Evolutionary conservation across 2,888 invertebrate genomes (phyloP).

Genomic region (Malacosoma neustria): DNA sequence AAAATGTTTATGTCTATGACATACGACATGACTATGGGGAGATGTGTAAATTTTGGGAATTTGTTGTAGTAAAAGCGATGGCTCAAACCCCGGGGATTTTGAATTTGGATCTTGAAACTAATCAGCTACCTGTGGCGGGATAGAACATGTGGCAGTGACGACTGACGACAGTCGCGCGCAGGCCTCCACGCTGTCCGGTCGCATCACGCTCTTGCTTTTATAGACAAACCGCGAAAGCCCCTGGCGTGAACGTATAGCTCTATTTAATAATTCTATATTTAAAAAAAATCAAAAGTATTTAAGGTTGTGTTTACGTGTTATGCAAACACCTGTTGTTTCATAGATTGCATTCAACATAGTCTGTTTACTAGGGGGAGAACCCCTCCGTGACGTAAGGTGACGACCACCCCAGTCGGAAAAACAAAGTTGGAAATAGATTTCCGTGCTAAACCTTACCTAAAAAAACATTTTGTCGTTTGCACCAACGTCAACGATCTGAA

Average conservation of each 20-base stretch:
- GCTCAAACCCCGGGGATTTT: conserved; percentile 35
- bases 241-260: background rate
- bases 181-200: conserved; percentile 63
- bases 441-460: too few species aligned
- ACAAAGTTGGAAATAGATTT: conserved; percentile 66
- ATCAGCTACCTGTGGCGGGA: conserved; percentile 64
- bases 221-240: background rate
- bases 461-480: too few species aligned
- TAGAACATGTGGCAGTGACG: conserved; percentile 40
- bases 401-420: conserved; percentile 63
- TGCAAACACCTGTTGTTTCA: conserved; percentile 63
- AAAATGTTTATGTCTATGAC: too few species aligned
- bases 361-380: conserved; percentile 66
- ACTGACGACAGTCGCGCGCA: conserved; percentile 64
- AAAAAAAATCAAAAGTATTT: background rate
- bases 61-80: conserved; percentile 23
- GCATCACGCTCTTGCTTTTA: conserved; percentile 21
- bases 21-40: too few species aligned
- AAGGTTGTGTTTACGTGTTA: conserved; percentile 19
- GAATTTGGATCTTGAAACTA: conserved; percentile 42
- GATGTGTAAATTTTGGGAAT: too few species aligned
- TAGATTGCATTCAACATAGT: conserved; percentile 61
- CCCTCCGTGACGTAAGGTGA: conserved; percentile 61
- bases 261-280: too few species aligned
- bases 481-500: background rate